phyloP scores from a whole-genome alignment of 2,797 vertebrate genomes.

The Diplodus sargus region DNA sequence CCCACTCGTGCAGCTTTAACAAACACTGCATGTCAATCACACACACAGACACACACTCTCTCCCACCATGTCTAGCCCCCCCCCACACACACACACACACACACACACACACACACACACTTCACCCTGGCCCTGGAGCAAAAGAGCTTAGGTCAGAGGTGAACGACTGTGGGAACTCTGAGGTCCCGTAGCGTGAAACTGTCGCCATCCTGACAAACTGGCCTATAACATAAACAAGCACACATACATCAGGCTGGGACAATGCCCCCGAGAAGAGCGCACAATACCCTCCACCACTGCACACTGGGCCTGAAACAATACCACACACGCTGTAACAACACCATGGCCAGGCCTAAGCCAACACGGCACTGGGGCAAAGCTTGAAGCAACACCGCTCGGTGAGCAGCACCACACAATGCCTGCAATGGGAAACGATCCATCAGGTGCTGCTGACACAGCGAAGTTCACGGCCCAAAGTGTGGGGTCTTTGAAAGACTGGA shows the following conservation, averaged over 20 bases:
- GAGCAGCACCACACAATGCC: constrained; percentile 53
- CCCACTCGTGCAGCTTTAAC: constrained; percentile 35
- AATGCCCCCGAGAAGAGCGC: constrained; percentile 66
- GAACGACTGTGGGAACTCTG: constrained; percentile 76
- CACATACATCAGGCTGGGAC: constrained; percentile 69
- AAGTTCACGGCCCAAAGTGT: constrained; percentile 62
- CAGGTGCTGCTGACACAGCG: constrained; percentile 62
- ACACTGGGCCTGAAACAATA: constrained; percentile 77
- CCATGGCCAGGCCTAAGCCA: constrained; percentile 54
- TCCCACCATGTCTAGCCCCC: not conserved
- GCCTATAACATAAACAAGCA: constrained; percentile 77
- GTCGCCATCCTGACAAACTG: constrained; percentile 78
- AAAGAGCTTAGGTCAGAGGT: constrained; percentile 73
- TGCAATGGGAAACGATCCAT: constrained; percentile 64
- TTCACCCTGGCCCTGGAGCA: constrained; percentile 34
- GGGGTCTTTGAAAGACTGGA: constrained; percentile 37
- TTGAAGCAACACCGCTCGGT: constrained; percentile 55
- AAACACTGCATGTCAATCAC: constrained; percentile 62
- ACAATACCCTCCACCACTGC: constrained; percentile 65
- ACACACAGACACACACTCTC: constrained; percentile 24
- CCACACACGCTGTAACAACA: constrained; percentile 77
- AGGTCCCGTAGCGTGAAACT: constrained; percentile 67
- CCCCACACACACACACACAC: constrained; percentile 7
- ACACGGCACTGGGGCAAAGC: constrained; percentile 55
- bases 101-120: constrained; percentile 38